Percentiles rank a stretch among this genome's conserved stretches.
These are phyloP conservation scores for Xiphorhynchus erythropygius DNA, from an alignment of 2,797 vertebrate genomes.

Conservation along the genomic window DNA sequence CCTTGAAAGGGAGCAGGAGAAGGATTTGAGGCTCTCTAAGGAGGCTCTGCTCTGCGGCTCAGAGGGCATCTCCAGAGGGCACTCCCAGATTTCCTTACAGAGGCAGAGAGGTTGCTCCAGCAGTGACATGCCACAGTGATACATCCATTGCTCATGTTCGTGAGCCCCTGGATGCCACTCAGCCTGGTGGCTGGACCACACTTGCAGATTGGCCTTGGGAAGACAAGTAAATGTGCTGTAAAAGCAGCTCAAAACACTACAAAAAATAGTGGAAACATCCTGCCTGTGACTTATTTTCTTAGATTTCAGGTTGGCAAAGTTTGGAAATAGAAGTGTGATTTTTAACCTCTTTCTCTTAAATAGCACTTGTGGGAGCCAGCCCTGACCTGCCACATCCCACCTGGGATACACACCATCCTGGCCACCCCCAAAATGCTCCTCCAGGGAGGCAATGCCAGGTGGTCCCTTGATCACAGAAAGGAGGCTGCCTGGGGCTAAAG, in stretches of 20 bases:
- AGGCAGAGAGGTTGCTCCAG: not conserved
- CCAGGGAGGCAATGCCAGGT: not conserved
- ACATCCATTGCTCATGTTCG: accelerated
- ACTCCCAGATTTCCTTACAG: not conserved
- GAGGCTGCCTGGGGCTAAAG: not conserved
- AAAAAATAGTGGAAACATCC: not conserved
- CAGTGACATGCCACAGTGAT: not conserved
- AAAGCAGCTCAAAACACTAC: not conserved
- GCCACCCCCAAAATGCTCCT: not conserved
- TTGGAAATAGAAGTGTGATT: not conserved
- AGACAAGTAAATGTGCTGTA: not conserved
- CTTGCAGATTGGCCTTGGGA: not conserved
- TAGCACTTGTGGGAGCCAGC: not conserved
- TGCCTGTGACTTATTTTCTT: not conserved
- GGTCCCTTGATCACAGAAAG: not conserved
- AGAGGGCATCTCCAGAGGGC: not conserved
- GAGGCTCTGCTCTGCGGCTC: not conserved
- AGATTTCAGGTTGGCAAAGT: not conserved
- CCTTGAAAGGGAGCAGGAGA: not conserved
- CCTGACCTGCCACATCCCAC: accelerated
- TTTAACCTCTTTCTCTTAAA: not conserved
- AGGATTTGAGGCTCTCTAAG: not conserved
- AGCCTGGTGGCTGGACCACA: not conserved
- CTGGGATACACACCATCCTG: not conserved
- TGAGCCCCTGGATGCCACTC: not conserved